Conservation (phyloP, 2,888 invertebrate genomes). For the Mesoligia furuncula region DNA sequence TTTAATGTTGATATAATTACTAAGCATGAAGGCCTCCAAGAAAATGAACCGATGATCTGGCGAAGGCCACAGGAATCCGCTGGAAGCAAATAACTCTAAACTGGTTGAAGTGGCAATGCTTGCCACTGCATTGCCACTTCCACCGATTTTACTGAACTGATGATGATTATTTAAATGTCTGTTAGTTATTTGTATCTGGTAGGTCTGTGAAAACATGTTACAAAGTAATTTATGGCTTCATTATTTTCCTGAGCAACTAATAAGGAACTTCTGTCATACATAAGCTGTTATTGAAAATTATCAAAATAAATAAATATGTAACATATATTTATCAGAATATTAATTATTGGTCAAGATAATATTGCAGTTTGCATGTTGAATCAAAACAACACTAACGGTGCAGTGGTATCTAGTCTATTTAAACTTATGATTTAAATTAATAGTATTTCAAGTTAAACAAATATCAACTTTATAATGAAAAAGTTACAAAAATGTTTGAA, state of each 20-base stretch:
- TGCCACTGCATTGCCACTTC: too few relatives aligned
- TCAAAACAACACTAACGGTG: background rate
- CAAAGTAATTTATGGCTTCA: background rate
- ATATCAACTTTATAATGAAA: too few relatives aligned
- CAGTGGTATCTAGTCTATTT: too few relatives aligned
- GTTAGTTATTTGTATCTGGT: background rate
- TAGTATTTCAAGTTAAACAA: too few relatives aligned
- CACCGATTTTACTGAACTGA: too few relatives aligned
- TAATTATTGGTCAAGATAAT: background rate
- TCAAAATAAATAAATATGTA: background rate
- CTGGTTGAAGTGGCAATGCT: too few relatives aligned
- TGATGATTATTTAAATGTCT: background rate
- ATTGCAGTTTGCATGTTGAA: background rate
- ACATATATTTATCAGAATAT: too few relatives aligned
- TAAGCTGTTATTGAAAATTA: background rate
- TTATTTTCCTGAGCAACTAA: background rate
- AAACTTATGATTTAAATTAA: too few relatives aligned
- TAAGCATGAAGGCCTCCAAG: background rate
- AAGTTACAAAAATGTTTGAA: too few relatives aligned
- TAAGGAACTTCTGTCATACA: too few relatives aligned
- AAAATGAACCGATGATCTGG: background rate
- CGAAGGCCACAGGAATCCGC: background rate
- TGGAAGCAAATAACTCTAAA: background rate
- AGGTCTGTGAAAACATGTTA: background rate
- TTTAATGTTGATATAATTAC: background rate